Conservation (phyloP, 2,797 vertebrate genomes). For the Thaleichthys pacificus region DNA sequence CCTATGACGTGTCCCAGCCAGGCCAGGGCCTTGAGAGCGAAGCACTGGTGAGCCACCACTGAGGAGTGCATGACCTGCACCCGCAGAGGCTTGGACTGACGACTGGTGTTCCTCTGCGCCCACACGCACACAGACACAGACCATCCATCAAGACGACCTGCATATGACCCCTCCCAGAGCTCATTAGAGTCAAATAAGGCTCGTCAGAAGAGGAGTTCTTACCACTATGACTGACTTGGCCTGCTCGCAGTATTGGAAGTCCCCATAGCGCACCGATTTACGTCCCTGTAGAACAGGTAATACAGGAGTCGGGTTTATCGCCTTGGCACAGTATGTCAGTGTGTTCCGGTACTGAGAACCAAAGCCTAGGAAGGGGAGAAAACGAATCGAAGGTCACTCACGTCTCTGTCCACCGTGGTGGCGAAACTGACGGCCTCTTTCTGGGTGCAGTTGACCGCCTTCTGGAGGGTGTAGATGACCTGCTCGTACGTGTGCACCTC, state of each 20-base stretch:
- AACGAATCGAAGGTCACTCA: constrained; percentile 67
- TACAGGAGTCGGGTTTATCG: too few species aligned
- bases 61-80: constrained; percentile 98
- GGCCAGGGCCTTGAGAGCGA: constrained; percentile 87
- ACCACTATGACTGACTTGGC: constrained; percentile 96
- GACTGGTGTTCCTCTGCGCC: constrained; percentile 90
- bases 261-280: constrained; percentile 91
- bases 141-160: background rate
- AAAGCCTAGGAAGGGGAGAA: background rate
- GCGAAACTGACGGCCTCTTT: constrained; percentile 96
- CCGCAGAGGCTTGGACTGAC: constrained; percentile 92
- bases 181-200: background rate
- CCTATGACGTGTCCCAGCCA: constrained; percentile 93
- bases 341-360: background rate
- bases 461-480: constrained; percentile 97
- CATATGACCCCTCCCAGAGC: background rate
- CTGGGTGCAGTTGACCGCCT: constrained; percentile 94
- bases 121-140: background rate
- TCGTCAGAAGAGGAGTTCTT: constrained; percentile 51
- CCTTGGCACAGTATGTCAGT: too few species aligned
- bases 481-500: constrained; percentile 99
- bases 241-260: constrained; percentile 93
- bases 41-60: constrained; percentile 95
- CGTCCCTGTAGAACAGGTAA: constrained; percentile 78
- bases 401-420: constrained; percentile 95